Evolutionary conservation across 2,888 invertebrate genomes (phyloP).

Genomic region (Keiferia lycopersicella): DNA sequence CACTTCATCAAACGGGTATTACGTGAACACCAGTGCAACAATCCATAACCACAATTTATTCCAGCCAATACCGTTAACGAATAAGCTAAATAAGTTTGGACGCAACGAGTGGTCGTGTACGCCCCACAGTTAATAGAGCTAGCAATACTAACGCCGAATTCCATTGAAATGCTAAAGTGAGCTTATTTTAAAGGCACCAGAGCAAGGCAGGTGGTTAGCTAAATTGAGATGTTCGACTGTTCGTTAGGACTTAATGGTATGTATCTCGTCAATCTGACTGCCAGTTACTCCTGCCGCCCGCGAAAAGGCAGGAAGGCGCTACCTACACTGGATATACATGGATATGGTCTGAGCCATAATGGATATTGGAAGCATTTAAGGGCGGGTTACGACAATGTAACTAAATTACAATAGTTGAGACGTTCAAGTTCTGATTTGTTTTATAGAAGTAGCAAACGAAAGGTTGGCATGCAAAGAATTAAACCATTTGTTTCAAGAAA

Average conservation of each 20-base stretch:
- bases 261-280: slow-evolving; percentile 61
- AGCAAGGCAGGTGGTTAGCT: slow-evolving; percentile 56
- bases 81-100: not conserved
- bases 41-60: not conserved
- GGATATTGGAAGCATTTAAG: slow-evolving; percentile 19
- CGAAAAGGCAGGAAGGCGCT: slow-evolving; percentile 34
- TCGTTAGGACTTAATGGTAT: slow-evolving; percentile 68
- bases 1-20: no score
- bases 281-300: slow-evolving; percentile 62
- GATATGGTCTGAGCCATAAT: slow-evolving; percentile 14
- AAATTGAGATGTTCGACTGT: slow-evolving; percentile 74
- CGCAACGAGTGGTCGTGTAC: slow-evolving; percentile 1
- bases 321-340: slow-evolving; percentile 7
- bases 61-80: not conserved
- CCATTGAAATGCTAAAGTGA: slow-evolving; percentile 29
- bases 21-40: not conserved
- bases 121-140: slow-evolving; percentile 8
- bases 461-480: not conserved
- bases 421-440: not conserved
- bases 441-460: not conserved
- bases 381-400: not conserved
- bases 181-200: slow-evolving; percentile 41
- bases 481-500: not conserved
- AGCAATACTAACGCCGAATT: slow-evolving; percentile 33
- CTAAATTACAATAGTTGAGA: slow-evolving; percentile 1